Base-by-base conservation (phyloP, 2,797 vertebrate species). In the Apodemus agrarius region DNA sequence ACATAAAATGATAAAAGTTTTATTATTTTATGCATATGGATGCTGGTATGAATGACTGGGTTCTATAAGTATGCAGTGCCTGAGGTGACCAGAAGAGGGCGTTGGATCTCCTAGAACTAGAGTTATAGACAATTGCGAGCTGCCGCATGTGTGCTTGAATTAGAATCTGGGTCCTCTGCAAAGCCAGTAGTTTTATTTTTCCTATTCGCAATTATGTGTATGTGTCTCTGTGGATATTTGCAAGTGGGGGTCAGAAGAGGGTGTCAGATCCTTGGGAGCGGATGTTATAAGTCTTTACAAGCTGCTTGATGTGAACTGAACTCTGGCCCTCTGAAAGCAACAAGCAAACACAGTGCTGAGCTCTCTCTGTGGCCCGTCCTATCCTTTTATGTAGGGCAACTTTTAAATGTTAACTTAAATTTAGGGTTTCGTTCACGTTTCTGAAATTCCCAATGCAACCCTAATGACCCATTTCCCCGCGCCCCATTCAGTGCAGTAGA, bases 401-500 rank as follows among this genome's bases (percentile, higher is more conserved):
- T 78, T 83, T 72, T 76, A 19, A 92, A 82, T 82, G 34, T 83
- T 46, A 67, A 69, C n/a, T 63, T 91, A 91, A 76, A 69, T 87
- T 69, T 82, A 80, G 83, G 29, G 29, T 61, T 88, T 97, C 84
- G 40, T 80, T 61, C 17, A 63, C 46, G 63, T 92, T 89, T 85
- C 79, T 86, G 43, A 93, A 96, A 87, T 80, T 79, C 31, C 21
- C 74, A 95, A 78, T 1, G 11, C 46, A 92, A 74, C 7, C 14
- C 74, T 29, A 13, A 54, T n/a, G 79, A 43, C 52, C 67, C 63
- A n/a, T 74, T 88, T 82, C 59, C 46, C 46, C 54, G 65, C 84
- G 91, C 79, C 81, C 96, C 78, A 74, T 31, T 91, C 63, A 79
- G 89, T 78, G 78, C 83, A 96, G 61, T 22, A 91, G 83, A 46